Percentiles rank a stretch among this genome's conserved stretches.
Evolutionary conservation across 2,113 vertebrate species (phyloP).

Genomic region (Tychaedon coryphoeus): DNA sequence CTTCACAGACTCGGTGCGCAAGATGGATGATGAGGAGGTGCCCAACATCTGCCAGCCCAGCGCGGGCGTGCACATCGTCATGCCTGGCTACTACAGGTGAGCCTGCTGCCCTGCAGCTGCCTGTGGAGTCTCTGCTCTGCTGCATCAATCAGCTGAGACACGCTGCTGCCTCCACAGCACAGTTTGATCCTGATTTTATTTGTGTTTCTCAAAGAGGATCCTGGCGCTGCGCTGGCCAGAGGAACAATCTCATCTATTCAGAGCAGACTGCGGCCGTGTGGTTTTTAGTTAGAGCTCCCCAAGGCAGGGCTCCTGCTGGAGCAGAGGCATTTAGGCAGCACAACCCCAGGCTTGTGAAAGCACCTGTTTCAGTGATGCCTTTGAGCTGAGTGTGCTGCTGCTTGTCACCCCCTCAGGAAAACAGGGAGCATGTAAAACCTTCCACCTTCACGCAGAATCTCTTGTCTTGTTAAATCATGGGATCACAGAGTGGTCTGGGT

Average conservation of each 20-base stretch:
- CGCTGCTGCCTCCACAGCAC: fast-evolving
- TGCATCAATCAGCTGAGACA: fast-evolving
- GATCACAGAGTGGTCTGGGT: not conserved
- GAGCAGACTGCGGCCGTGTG: not conserved
- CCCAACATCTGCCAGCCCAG: conserved; percentile 89
- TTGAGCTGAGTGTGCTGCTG: not conserved
- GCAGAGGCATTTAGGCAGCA: not conserved
- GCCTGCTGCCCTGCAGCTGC: not conserved
- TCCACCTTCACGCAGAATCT: not conserved
- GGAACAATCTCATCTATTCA: not conserved
- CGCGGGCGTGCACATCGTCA: conserved; percentile 88
- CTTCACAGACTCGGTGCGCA: conserved; percentile 88
- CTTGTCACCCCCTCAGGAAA: not conserved
- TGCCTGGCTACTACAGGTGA: conserved; percentile 92
- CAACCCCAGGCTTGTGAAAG: not conserved
- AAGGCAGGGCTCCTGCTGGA: not conserved
- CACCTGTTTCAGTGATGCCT: not conserved
- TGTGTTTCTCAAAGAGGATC: not conserved
- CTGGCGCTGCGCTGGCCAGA: not conserved
- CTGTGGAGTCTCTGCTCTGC: not conserved
- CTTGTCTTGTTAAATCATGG: not conserved
- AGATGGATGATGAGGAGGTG: conserved; percentile 89
- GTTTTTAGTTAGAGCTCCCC: not conserved
- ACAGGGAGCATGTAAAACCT: not conserved
- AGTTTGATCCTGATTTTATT: not conserved